These are phyloP conservation scores for Crotalus tigris DNA, from an alignment of 2,113 vertebrate species.

Conservation along the genomic window DNA sequence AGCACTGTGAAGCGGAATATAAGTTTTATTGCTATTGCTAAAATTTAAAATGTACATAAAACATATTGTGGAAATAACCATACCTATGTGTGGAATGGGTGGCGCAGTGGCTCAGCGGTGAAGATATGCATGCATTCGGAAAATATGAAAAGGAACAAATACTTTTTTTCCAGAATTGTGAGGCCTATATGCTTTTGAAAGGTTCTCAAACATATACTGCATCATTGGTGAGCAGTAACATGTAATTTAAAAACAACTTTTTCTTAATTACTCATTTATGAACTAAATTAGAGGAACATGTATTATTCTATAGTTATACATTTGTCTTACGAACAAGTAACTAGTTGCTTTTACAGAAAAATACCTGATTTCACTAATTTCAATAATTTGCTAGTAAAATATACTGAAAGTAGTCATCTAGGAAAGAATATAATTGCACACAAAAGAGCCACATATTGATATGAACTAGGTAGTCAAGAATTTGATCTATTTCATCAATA, in stretches of 20 bases:
- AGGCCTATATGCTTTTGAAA: not conserved
- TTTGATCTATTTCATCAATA: not conserved
- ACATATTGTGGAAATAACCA: too few relatives aligned
- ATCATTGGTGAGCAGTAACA: not conserved
- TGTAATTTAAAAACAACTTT: not conserved
- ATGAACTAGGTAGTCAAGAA: not conserved
- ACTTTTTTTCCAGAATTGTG: too few relatives aligned
- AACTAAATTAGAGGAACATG: not conserved
- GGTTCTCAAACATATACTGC: not conserved
- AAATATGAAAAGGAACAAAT: not conserved
- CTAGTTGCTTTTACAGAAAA: not conserved
- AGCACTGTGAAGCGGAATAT: too few relatives aligned
- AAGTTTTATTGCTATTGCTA: too few relatives aligned
- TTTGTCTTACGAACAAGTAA: not conserved
- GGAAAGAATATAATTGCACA: not conserved
- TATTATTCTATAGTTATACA: not conserved
- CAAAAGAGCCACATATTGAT: not conserved
- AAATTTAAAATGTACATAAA: too few relatives aligned
- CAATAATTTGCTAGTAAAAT: not conserved
- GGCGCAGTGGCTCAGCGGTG: too few relatives aligned
- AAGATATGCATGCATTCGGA: not conserved
- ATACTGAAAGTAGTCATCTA: not conserved
- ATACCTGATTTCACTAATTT: not conserved
- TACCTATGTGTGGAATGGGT: too few relatives aligned
- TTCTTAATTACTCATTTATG: not conserved